Conservation (phyloP, 2,113 vertebrate genomes). For the Scortum barcoo region DNA sequence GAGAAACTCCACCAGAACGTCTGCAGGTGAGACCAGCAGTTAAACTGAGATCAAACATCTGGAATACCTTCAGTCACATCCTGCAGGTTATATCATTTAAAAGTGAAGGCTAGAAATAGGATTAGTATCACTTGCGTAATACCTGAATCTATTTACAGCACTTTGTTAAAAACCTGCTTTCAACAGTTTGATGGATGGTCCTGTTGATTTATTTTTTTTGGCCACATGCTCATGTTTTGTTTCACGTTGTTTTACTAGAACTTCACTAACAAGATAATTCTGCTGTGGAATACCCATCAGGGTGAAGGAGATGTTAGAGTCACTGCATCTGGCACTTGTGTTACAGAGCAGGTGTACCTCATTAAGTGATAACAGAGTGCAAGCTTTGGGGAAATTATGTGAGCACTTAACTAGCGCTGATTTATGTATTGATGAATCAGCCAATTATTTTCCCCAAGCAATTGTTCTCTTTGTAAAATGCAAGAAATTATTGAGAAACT, state of each 20-base stretch:
- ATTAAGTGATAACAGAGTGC: background rate
- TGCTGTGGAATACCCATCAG: background rate
- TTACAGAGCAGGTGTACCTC: background rate
- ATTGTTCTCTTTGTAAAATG: background rate
- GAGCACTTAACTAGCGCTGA: background rate
- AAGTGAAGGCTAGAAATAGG: background rate
- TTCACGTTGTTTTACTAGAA: background rate
- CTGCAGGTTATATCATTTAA: background rate
- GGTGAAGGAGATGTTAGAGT: background rate
- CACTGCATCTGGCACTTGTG: background rate
- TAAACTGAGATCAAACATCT: background rate
- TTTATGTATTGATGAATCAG: background rate
- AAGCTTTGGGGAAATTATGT: background rate
- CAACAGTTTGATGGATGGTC: background rate
- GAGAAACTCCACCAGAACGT: slow-evolving; percentile 99
- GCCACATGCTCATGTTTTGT: background rate
- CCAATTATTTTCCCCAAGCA: background rate
- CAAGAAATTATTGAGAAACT: background rate
- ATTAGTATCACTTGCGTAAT: background rate
- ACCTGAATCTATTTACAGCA: background rate
- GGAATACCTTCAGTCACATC: background rate
- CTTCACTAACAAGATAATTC: background rate
- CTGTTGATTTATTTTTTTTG: background rate
- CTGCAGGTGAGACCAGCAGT: slow-evolving; percentile 89
- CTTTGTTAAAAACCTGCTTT: background rate